phyloP scores from a whole-genome alignment of 1,140 invertebrate species.

The Heliconius hermathena region DNA sequence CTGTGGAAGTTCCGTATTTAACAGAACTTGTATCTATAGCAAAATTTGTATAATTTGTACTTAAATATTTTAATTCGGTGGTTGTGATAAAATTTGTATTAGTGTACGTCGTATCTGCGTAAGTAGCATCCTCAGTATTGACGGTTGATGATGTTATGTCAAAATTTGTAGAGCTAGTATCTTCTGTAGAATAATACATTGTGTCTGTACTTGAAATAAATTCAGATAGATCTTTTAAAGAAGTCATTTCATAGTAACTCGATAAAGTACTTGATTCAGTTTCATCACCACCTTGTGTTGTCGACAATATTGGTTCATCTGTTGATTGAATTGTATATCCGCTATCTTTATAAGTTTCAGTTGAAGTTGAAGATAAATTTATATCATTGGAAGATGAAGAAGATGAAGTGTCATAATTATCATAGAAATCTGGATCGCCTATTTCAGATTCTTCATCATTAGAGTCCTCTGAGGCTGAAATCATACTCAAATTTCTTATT shows the following conservation, averaged over 20 bases:
- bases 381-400: neutral
- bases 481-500: slow-evolving; percentile 48
- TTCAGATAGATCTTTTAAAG: neutral
- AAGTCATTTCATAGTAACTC: neutral
- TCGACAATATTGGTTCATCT: neutral
- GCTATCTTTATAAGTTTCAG: slow-evolving; percentile 14
- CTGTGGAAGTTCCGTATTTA: neutral
- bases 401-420: neutral
- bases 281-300: neutral
- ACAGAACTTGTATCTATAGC: neutral
- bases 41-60: neutral
- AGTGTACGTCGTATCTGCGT: neutral
- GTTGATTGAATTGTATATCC: neutral
- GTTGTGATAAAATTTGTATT: neutral
- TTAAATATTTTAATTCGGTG: neutral
- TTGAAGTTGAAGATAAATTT: neutral
- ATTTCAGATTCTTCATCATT: slow-evolving; percentile 40
- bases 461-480: slow-evolving; percentile 17
- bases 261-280: neutral
- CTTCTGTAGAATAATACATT: neutral
- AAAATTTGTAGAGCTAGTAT: neutral
- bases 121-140: neutral
- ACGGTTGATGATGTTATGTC: neutral
- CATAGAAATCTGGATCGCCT: slow-evolving; percentile 38
- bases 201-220: neutral